phyloP scores from a whole-genome alignment of 37 sponge, comb jelly and placozoan genomes.

The Tethya wilhelma region DNA sequence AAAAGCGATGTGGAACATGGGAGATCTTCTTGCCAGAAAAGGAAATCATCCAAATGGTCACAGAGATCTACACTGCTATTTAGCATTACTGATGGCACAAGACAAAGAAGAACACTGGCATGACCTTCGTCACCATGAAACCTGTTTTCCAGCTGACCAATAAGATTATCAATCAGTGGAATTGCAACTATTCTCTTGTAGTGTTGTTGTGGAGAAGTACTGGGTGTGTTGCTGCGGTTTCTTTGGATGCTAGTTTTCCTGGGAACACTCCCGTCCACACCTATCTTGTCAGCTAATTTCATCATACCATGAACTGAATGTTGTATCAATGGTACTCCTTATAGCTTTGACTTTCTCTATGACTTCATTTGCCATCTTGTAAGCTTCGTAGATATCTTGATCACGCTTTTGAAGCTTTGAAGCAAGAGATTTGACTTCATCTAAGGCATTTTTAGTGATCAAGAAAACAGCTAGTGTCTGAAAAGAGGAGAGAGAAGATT shows the following conservation, averaged over 20 bases:
- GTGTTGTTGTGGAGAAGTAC: conserved; percentile 28
- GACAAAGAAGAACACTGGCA: conserved; percentile 37
- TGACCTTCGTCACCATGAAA: conserved; percentile 22
- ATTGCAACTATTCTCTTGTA: conserved; percentile 43
- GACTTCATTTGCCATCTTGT: conserved; percentile 39
- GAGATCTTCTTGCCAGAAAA: conserved; percentile 27
- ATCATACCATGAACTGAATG: too few relatives aligned
- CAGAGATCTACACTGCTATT: neutral
- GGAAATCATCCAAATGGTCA: conserved; percentile 4
- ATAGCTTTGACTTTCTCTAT: conserved; percentile 24
- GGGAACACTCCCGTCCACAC: conserved; percentile 24
- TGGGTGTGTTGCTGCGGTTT: too few relatives aligned
- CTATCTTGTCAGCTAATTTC: conserved; percentile 36
- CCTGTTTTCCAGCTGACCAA: conserved; percentile 25
- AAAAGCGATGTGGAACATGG: conserved; percentile 40
- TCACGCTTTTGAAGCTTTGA: conserved; percentile 59
- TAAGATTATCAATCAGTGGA: conserved; percentile 53
- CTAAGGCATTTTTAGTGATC: conserved; percentile 42
- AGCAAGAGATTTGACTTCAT: conserved; percentile 43
- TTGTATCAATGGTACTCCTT: conserved; percentile 32
- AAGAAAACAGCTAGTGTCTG: conserved; percentile 39
- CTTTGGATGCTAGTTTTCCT: conserved; percentile 39
- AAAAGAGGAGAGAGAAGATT: conserved; percentile 50
- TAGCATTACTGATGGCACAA: conserved; percentile 21
- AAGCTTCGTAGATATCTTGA: conserved; percentile 40